Percentiles rank a stretch among this genome's conserved stretches.
Conservation (phyloP, 2,888 invertebrate genomes). For the Ephialtes manifestator region DNA sequence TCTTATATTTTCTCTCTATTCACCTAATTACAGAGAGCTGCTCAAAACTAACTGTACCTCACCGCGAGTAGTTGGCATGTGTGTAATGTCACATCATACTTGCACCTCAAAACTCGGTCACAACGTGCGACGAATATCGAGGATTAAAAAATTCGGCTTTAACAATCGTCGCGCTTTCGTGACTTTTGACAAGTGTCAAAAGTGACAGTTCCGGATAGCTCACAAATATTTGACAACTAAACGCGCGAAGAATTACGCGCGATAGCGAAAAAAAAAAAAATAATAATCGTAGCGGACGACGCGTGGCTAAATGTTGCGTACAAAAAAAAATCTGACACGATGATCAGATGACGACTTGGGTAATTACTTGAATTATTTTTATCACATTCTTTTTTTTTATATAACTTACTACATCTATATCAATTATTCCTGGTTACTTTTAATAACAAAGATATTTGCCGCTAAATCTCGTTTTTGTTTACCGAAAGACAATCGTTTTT, state of each 20-base stretch:
- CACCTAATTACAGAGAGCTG: conserved; percentile 32
- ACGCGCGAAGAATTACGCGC: background rate
- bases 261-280: no score
- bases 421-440: background rate
- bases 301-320: conserved; percentile 38
- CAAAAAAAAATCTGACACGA: conserved; percentile 34
- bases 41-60: conserved; percentile 31
- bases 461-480: background rate
- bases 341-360: conserved; percentile 63
- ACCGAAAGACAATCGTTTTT: background rate
- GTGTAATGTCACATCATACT: conserved; percentile 43
- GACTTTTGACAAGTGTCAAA: background rate
- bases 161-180: background rate
- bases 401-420: background rate
- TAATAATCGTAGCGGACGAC: conserved; percentile 49
- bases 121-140: conserved; percentile 18
- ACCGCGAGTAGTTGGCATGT: conserved; percentile 15
- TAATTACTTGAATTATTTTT: conserved; percentile 12
- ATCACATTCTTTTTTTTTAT: conserved; percentile 1
- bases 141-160: conserved; percentile 1
- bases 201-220: background rate
- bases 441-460: background rate
- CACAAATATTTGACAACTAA: background rate
- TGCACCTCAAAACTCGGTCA: conserved; percentile 15
- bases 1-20: conserved; percentile 20